These are phyloP conservation scores for Drosophila tani DNA, from an alignment of 1,140 invertebrate species.

Conservation along the genomic window DNA sequence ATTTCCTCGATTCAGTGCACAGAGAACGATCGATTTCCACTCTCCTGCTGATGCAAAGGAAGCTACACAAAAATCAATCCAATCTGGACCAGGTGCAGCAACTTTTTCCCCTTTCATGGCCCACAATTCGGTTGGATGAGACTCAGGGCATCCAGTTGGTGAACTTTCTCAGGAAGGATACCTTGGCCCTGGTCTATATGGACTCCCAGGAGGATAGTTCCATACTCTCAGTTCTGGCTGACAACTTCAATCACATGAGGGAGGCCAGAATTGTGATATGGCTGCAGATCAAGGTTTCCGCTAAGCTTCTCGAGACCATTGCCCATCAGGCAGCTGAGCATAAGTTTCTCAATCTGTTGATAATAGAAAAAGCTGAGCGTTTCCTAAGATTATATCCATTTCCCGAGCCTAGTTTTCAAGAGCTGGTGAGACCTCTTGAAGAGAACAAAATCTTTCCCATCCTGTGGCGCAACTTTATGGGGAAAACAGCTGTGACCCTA, in stretches of 20 bases:
- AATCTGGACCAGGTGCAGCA: constrained; percentile 20
- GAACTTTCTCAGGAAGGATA: neutral
- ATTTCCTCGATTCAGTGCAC: constrained; percentile 34
- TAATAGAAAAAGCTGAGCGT: neutral
- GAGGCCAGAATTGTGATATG: constrained; percentile 46
- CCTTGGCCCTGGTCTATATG: constrained; percentile 40
- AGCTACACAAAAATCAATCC: neutral
- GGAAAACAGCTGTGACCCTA: constrained; percentile 19
- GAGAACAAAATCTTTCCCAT: constrained; percentile 12
- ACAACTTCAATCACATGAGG: constrained; percentile 35
- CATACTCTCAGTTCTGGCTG: constrained; percentile 28
- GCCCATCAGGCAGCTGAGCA: neutral
- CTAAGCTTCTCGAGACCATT: neutral
- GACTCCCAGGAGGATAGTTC: constrained; percentile 8
- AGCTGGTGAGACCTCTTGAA: accelerated
- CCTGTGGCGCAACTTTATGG: constrained; percentile 40
- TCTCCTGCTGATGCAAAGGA: constrained; percentile 45
- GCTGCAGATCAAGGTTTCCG: neutral
- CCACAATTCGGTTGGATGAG: constrained; percentile 44
- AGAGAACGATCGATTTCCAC: constrained; percentile 21
- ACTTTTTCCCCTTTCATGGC: constrained; percentile 24
- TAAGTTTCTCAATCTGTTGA: constrained; percentile 32
- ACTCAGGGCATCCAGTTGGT: constrained; percentile 3
- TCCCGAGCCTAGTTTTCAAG: constrained; percentile 18
- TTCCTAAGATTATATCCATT: constrained; percentile 42